These are phyloP conservation scores for Danaus plexippus DNA, from an alignment of 1,140 invertebrate genomes.

Conservation along the genomic window DNA sequence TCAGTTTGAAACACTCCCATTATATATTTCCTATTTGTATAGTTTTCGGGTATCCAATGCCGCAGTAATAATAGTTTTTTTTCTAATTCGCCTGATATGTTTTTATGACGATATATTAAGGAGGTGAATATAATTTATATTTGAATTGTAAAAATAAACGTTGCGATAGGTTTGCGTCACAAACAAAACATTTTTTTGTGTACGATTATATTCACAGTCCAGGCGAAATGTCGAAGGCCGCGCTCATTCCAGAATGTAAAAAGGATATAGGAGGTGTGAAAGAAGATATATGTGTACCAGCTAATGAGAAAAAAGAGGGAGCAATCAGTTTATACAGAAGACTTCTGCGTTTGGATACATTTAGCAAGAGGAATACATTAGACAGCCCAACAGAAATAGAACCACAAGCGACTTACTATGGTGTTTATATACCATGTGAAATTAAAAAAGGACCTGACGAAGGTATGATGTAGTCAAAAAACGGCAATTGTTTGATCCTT, in stretches of 20 bases:
- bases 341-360: conserved; percentile 44
- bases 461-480: conserved; percentile 37
- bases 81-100: conserved; percentile 32
- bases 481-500: too few species aligned
- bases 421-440: conserved; percentile 69
- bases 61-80: conserved; percentile 26
- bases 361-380: conserved; percentile 38
- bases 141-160: conserved; percentile 50
- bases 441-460: conserved; percentile 66
- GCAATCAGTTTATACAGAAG: conserved; percentile 56
- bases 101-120: conserved; percentile 48
- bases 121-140: conserved; percentile 27
- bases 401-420: conserved; percentile 56
- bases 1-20: conserved; percentile 39
- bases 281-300: conserved; percentile 52
- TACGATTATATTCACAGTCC: conserved; percentile 50
- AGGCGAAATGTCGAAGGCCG: conserved; percentile 61
- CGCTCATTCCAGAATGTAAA: conserved; percentile 54
- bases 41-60: conserved; percentile 21
- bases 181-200: conserved; percentile 66
- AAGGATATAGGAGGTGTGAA: conserved; percentile 54
- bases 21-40: conserved; percentile 15
- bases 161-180: conserved; percentile 51
- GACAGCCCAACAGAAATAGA: conserved; percentile 45
- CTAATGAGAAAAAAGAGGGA: conserved; percentile 55